phyloP scores from a whole-genome alignment of 1,140 invertebrate species.

The Schlechtendalia chinensis region DNA sequence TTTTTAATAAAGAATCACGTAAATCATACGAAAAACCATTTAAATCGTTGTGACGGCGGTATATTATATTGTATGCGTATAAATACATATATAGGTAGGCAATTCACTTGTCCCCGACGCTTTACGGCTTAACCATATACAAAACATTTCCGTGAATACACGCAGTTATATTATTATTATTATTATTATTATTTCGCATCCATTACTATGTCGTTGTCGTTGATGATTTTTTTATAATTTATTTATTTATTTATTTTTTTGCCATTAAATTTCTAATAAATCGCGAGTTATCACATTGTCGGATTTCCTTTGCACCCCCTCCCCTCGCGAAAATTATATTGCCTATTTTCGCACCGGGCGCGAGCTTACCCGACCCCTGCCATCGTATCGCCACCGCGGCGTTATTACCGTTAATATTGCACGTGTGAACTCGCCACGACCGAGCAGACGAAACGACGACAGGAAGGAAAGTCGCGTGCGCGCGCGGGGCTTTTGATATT shows the following conservation, averaged over 20 bases:
- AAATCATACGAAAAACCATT: too few species aligned
- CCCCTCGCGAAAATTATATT: conserved; percentile 7
- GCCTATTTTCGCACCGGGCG: conserved; percentile 15
- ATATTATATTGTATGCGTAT: too few species aligned
- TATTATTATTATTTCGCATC: neutral
- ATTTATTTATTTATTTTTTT: too few species aligned
- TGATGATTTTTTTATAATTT: too few species aligned
- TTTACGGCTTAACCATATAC: neutral
- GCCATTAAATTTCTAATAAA: conserved; percentile 6
- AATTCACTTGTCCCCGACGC: neutral
- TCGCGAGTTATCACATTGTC: conserved; percentile 5
- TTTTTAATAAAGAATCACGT: too few species aligned
- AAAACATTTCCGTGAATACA: conserved; percentile 27
- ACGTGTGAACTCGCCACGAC: conserved; percentile 10
- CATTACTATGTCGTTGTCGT: neutral
- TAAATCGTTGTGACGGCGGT: too few species aligned
- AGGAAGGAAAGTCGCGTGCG: neutral
- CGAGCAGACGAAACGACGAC: neutral
- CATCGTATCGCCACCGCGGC: neutral
- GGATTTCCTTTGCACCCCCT: conserved; percentile 24
- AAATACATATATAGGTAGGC: too few species aligned
- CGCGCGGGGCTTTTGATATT: conserved; percentile 19
- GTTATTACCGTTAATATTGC: conserved; percentile 43
- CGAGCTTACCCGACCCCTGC: neutral
- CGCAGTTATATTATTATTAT: conserved; percentile 7